Conservation (phyloP, 2,113 vertebrate genomes). For the Bos taurus region DNA sequence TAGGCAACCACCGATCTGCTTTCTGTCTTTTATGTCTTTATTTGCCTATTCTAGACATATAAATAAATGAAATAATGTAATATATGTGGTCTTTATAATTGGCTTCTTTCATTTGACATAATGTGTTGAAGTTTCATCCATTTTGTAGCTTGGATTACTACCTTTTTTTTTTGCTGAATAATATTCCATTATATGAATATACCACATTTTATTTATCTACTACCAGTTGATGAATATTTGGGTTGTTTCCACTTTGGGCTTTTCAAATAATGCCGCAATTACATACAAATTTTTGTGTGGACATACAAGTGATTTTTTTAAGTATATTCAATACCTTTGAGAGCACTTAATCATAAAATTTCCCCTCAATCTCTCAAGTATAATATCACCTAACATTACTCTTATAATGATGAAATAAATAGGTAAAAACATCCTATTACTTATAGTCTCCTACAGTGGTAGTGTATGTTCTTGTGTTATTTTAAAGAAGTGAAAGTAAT, state of each 20-base stretch:
- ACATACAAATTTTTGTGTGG: background rate
- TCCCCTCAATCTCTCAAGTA: slow-evolving; percentile 28
- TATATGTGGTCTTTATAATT: slow-evolving; percentile 2
- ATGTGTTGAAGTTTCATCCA: background rate
- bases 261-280: background rate
- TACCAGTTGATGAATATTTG: background rate
- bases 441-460: background rate
- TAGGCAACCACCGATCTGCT: background rate
- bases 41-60: slow-evolving; percentile 24
- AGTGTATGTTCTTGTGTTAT: background rate
- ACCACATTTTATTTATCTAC: background rate
- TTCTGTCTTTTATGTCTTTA: background rate
- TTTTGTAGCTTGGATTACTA: background rate
- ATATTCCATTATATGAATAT: background rate
- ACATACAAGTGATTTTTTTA: background rate
- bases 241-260: background rate
- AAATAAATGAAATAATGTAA: background rate
- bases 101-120: background rate
- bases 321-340: background rate
- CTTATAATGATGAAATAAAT: background rate
- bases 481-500: slow-evolving; percentile 47
- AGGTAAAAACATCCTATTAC: background rate
- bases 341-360: background rate
- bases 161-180: slow-evolving; percentile 17
- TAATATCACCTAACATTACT: slow-evolving; percentile 17